Evolutionary conservation across 2,888 invertebrate genomes (phyloP), one percentile per base, ranked within the genome.

Genomic region (Tyria jacobaeae): DNA sequence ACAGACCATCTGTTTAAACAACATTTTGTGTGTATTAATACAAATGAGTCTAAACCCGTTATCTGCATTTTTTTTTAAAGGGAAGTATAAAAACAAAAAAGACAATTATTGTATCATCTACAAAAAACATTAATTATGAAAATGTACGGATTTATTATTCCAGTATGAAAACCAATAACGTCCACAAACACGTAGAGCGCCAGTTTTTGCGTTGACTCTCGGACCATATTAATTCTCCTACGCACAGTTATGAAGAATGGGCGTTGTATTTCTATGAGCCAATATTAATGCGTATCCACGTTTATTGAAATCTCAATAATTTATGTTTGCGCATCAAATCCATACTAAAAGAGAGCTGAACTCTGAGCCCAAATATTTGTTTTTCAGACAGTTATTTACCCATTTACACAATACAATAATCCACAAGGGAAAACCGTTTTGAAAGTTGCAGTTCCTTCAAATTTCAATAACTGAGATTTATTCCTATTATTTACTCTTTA

Each of bases 141-240:
- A 25, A 48, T 15, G 24, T 15, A 24, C 5, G 35, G 7, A 9
- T 37, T 31, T 34, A 21, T 14, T 12, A 17, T 37, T 27, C 10
- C n/a, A 37, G 64, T 75, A 78, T 73, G 77, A 78, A 76, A 84
- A 75, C 80, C 79, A 85, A 86, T 86, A 86, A 79, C 74, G 71
- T 54, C 57, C 60, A 27, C 61, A 79, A 80, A 82, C 86, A 86
- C 86, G 86, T 84, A 73, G 58, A 62, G 71, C 57, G 66, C 75
- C 62, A 71, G 77, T 78, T 80, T 81, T 78, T 76, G 76, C 71
- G 66, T 71, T 70, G 64, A 25, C 57, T 48, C 57, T 60, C 64
- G 52, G 59, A 48, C 62, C 63, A 78, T 83, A 85, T 86, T 85
- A 84, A 85, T 82, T 83, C 78, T 63, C 55, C 47, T 73, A 66